phyloP scores from a whole-genome alignment of 2,113 vertebrate species.

The Formicarius rufipectus region DNA sequence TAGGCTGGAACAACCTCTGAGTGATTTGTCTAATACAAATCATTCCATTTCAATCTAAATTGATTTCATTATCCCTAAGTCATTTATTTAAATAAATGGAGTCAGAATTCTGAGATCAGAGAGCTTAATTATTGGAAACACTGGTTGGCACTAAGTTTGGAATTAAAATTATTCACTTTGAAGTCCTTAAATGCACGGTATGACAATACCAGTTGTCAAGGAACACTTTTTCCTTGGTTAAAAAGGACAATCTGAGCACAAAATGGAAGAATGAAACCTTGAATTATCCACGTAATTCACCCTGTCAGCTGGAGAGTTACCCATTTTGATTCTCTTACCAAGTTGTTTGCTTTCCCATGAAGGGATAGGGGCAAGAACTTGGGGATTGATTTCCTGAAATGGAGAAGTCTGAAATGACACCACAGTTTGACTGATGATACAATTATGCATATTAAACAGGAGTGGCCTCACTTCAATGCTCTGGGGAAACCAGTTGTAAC shows the following conservation, averaged over 20 bases:
- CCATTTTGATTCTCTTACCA: background rate
- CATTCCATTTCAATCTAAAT: constrained; percentile 35
- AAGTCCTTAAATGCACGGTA: constrained; percentile 21
- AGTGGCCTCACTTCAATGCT: background rate
- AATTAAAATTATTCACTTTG: constrained; percentile 50
- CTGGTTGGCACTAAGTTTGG: constrained; percentile 40
- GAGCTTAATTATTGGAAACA: constrained; percentile 58
- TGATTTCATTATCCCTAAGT: constrained; percentile 50
- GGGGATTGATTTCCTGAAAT: background rate
- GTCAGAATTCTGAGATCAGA: constrained; percentile 38
- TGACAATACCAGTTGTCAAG: constrained; percentile 41
- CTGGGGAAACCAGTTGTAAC: background rate
- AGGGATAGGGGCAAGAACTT: background rate
- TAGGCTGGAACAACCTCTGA: constrained; percentile 35
- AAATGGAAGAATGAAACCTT: constrained; percentile 20
- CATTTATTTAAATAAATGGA: constrained; percentile 39
- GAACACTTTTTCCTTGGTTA: background rate
- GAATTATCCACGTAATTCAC: background rate
- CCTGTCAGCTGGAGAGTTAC: background rate
- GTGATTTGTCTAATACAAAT: constrained; percentile 39
- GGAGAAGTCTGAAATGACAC: background rate
- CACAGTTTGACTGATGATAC: background rate
- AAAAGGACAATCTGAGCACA: constrained; percentile 16
- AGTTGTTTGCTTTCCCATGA: background rate
- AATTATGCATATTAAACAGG: background rate